Conservation (phyloP, 1,140 invertebrate genomes). For the Laodelphax striatellus region DNA sequence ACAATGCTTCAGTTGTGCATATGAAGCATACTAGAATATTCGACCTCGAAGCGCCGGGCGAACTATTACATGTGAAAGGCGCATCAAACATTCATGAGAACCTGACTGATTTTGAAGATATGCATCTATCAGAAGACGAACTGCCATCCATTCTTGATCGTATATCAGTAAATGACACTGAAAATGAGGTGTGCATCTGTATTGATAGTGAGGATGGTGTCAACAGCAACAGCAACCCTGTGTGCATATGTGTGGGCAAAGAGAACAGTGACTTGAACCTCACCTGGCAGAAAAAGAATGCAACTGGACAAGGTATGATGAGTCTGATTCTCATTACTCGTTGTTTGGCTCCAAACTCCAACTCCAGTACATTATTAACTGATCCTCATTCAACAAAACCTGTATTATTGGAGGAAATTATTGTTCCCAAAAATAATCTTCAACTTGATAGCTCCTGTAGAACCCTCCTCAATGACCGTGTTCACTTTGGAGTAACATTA, state of each 20-base stretch:
- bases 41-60: conserved; percentile 31
- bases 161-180: conserved; percentile 17
- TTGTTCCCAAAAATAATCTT: too few relatives aligned
- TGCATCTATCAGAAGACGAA: conserved; percentile 28
- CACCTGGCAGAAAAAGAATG: conserved; percentile 13
- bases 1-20: conserved; percentile 32
- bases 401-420: too few relatives aligned
- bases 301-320: conserved; percentile 2
- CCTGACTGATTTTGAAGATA: conserved; percentile 39
- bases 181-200: conserved; percentile 21
- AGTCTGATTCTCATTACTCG: not conserved
- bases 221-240: not conserved
- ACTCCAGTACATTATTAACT: too few relatives aligned
- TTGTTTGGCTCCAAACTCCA: too few relatives aligned
- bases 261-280: conserved; percentile 14
- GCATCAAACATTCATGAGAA: conserved; percentile 26
- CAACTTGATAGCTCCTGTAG: too few relatives aligned
- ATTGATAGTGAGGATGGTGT: conserved; percentile 1
- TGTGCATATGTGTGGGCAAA: conserved; percentile 20
- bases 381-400: too few relatives aligned
- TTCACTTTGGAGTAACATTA: too few relatives aligned
- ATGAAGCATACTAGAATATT: conserved; percentile 30
- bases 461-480: too few relatives aligned
- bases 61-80: conserved; percentile 37
- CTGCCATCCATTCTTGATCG: conserved; percentile 3